These are phyloP conservation scores for Synchiropus splendidus DNA, from an alignment of 2,113 vertebrate genomes.

Conservation along the genomic window DNA sequence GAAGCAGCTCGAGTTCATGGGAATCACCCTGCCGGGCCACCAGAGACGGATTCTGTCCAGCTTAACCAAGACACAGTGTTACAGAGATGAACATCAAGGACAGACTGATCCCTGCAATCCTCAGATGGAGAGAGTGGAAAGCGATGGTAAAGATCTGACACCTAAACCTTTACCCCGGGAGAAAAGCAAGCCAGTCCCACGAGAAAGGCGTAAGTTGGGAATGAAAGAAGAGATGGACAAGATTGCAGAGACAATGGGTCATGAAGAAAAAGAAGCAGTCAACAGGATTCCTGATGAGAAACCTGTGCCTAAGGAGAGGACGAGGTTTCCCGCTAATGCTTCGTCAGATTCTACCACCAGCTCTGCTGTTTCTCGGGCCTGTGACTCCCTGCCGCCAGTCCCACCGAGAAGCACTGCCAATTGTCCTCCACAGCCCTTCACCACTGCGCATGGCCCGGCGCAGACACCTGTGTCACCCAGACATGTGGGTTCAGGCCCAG, in stretches of 20 bases:
- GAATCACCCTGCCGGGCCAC: constrained; percentile 78
- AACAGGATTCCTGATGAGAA: constrained; percentile 49
- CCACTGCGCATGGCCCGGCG: constrained; percentile 1
- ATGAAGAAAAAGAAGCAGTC: constrained; percentile 20
- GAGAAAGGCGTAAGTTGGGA: constrained; percentile 34
- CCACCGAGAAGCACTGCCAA: constrained; percentile 73
- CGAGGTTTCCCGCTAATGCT: constrained; percentile 51
- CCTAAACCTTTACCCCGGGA: constrained; percentile 15
- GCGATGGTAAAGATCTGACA: constrained; percentile 13
- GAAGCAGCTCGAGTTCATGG: constrained; percentile 66
- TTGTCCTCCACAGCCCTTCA: constrained; percentile 67
- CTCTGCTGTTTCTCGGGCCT: background rate
- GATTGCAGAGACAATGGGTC: constrained; percentile 8
- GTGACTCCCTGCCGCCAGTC: constrained; percentile 69
- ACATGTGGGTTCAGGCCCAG: background rate
- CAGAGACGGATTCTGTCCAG: constrained; percentile 80
- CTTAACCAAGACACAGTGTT: constrained; percentile 61
- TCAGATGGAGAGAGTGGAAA: constrained; percentile 6
- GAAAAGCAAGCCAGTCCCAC: constrained; percentile 63
- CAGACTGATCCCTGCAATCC: background rate
- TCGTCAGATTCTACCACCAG: background rate
- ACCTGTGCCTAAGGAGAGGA: constrained; percentile 76
- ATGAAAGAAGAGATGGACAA: constrained; percentile 13
- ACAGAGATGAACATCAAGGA: background rate
- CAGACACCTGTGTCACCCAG: constrained; percentile 8